Base-by-base conservation (phyloP, 1,140 invertebrate genomes). In the Drosophila chauvacae region DNA sequence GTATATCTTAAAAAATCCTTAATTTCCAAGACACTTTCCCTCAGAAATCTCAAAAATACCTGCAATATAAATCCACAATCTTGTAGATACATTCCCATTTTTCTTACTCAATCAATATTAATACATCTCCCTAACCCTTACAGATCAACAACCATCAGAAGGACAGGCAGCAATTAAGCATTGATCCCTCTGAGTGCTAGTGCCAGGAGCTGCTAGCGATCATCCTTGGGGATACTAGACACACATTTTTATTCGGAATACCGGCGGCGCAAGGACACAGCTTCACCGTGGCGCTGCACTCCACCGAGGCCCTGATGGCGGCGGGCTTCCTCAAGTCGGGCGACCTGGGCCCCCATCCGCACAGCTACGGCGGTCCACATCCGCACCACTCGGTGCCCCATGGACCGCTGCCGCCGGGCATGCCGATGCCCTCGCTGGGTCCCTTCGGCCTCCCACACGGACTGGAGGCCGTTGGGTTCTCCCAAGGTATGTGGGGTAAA, bases 401-500 rank as follows among this genome's bases (percentile, higher is more conserved):
- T 55, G 92, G 92, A 7, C 92, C 92, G 35, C 72, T 93, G 44
- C 92, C 92, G 71, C 92, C 92, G 39, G 92, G 92, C 47, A 92
- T 93, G 92, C 92, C 92, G 44, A 93, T 93, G 92, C 82, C 92
- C 20, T 92, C 91, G 47, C 71, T 92, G 65, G 92, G 92, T 61
- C 93, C 93, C 70, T 94, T 94, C 82, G 93, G 93, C 63, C 82
- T 93, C 66, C 92, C 92, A 61, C 93, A 93, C 65, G 91, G 93
- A 70, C 77, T 94, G 73, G 93, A 94, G 75, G 92, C 93, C 60
- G 93, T 93, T 73, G 91, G 93, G 65, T 94, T 93, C 74, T 92
- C 93, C 81, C 93, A 93, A 93, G 93, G 93, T 93, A 93, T 93
- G 92, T 93, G 92, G 92, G 92, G 92, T 93, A 93, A 92, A 91